Evolutionary conservation across 2,797 vertebrate species (phyloP).

Genomic region (Chelidonichthys spinosus): DNA sequence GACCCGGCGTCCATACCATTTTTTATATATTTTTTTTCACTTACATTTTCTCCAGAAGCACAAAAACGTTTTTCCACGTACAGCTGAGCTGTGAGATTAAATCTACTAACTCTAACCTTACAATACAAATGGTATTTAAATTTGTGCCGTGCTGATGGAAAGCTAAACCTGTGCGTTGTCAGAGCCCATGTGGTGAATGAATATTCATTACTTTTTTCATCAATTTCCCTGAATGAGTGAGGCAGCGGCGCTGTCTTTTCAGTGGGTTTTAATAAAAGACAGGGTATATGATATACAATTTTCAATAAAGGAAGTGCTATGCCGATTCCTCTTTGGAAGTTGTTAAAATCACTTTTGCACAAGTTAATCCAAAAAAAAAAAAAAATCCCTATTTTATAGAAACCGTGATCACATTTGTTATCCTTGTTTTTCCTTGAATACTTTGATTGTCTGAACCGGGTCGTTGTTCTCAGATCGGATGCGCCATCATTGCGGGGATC

Average conservation of each 20-base stretch:
- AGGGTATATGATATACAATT: conserved; percentile 24
- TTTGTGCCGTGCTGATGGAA: conserved; percentile 54
- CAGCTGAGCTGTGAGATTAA: conserved; percentile 57
- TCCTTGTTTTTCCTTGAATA: background rate
- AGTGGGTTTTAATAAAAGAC: conserved; percentile 57
- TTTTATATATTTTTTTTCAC: conserved; percentile 14
- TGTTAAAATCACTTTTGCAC: conserved; percentile 22
- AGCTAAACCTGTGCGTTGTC: conserved; percentile 49
- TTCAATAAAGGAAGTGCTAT: conserved; percentile 30
- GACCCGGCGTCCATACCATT: conserved; percentile 30
- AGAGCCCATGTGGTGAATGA: conserved; percentile 65
- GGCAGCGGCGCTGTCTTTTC: conserved; percentile 44
- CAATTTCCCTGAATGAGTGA: conserved; percentile 42
- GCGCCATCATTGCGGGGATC: conserved; percentile 97
- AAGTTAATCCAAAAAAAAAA: conserved; percentile 17
- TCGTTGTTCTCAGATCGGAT: conserved; percentile 88
- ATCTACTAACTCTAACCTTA: conserved; percentile 57
- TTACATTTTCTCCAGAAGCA: conserved; percentile 33
- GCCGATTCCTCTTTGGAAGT: conserved; percentile 7
- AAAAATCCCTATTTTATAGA: conserved; percentile 13
- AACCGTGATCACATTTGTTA: background rate
- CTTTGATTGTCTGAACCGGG: background rate
- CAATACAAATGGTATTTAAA: conserved; percentile 63
- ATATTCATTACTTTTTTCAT: conserved; percentile 67
- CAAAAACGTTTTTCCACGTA: conserved; percentile 32